phyloP scores from a whole-genome alignment of 2,113 vertebrate genomes.

The Hippotragus niger region DNA sequence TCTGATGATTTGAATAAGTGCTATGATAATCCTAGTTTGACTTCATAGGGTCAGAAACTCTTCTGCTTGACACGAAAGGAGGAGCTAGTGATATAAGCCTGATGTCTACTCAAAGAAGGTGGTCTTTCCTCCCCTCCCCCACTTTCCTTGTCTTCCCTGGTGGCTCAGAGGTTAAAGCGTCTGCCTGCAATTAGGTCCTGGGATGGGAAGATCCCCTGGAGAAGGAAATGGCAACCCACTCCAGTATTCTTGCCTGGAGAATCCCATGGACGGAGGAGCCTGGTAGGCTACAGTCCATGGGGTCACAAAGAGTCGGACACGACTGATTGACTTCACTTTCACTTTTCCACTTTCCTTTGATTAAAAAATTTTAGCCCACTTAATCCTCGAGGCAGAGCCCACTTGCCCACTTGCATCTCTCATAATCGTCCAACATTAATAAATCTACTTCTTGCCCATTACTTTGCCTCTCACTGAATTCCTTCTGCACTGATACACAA shows the following conservation, averaged over 20 bases:
- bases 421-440: not conserved
- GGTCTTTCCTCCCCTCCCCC: not conserved
- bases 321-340: not conserved
- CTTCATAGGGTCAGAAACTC: not conserved
- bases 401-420: not conserved
- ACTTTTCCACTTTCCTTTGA: not conserved
- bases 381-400: not conserved
- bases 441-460: not conserved
- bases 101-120: not conserved
- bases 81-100: not conserved
- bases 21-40: not conserved
- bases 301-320: not conserved
- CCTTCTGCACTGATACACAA: not conserved
- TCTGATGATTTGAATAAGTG: not conserved
- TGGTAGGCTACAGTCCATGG: not conserved
- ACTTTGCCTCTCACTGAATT: not conserved
- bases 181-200: not conserved
- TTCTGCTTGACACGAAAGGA: not conserved
- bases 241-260: not conserved
- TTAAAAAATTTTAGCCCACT: not conserved
- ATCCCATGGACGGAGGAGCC: not conserved
- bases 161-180: not conserved
- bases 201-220: not conserved
- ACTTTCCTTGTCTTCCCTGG: not conserved
- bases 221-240: not conserved